Base-by-base conservation (phyloP, 2,888 invertebrate genomes). In the Dasypolia templi region DNA sequence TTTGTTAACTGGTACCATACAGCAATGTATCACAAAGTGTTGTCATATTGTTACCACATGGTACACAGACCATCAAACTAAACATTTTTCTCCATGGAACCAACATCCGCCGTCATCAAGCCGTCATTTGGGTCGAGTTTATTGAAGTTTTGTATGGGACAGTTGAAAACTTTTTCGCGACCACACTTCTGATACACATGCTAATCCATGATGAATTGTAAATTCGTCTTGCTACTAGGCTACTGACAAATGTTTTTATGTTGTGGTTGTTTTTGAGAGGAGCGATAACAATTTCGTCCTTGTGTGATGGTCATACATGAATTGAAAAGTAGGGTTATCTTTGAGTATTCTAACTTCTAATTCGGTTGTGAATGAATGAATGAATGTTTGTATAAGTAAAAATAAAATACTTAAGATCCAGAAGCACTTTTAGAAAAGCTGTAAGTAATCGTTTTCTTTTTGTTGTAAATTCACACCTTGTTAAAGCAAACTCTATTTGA, bases 171-270 rank as follows among this genome's bases (percentile, higher is more conserved):
- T 55, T 55, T 19, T 9, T 32, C 32, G 19, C 11, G 32, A 32
- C 5, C 56, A 22, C 4, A 14, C 14, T 14, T 53, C 26, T 26
- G 26, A 53, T 55, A 17, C 17, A 55, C 29, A 58, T 42, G 46
- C 62, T 26, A 7, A 42, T 62, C 42, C 61, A 42, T 26, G 42
- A 32, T 56, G 44, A 68, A 74, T 69, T 71, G 58, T 77, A 29
- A 63, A 71, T 75, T 81, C 61, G 62, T 61, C 61, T 67, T 72
- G 46, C 26, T 69, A 17, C 5, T 42, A 71, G 80, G 59, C 67
- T 51, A 32, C 56, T 69, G 59, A 72, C 55, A 61, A 63, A 64
- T 62, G 22, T 22, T 59, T 68, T 53, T 62, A 4, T 7, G 2
- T 9, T 26, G 2, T 17, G 35, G n/a, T 65, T 51, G 22, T 14